Base-by-base conservation (phyloP, 2,888 invertebrate species). In the Macaria notata region DNA sequence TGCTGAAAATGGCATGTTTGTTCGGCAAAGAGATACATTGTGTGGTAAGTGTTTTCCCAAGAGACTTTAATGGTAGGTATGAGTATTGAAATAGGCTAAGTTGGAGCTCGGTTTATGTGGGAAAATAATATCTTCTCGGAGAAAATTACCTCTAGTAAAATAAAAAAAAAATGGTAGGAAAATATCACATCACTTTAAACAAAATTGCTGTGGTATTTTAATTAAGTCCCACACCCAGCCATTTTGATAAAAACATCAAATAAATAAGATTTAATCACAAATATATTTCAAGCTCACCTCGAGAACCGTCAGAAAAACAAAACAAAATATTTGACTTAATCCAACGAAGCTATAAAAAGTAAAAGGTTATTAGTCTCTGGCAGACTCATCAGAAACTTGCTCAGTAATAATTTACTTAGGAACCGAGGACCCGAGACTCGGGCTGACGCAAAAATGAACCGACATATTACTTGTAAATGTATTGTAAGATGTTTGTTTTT, bases 351-450 rank as follows among this genome's bases (percentile, higher is more conserved):
- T 83, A 83, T 88, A 88, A 88, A 87, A 85, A 82, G 82, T 80
- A 81, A 83, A 83, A 87, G 87, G 84, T 86, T 87, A 87, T 89
- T 87, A 82, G 83, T 45, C 51, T 48, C 51, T 73, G 76, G 74
- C 76, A 80, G 86, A 83, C 85, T 90, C 87, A 85, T 87, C 85
- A 83, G 76, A 85, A 86, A 87, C 81, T 88, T 86, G 83, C 82
- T 72, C 75, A 75, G 85, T 83, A 86, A 88, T 89, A 88, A 89
- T 89, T 89, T 88, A 88, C 81, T 87, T 83, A 52, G 83, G 86
- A 76, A 75, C 71, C 67, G 62, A 56, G 55, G 59, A 56, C 60
- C 54, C 51, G 42, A 39, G 44, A 38, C 47, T 47, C 19, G 33
- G 49, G 36, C 49, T 60, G 50, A 42, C 56, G 56, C 56, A 56